Evolutionary conservation across 2,113 vertebrate genomes (phyloP).

Genomic region (Bubo bubo): DNA sequence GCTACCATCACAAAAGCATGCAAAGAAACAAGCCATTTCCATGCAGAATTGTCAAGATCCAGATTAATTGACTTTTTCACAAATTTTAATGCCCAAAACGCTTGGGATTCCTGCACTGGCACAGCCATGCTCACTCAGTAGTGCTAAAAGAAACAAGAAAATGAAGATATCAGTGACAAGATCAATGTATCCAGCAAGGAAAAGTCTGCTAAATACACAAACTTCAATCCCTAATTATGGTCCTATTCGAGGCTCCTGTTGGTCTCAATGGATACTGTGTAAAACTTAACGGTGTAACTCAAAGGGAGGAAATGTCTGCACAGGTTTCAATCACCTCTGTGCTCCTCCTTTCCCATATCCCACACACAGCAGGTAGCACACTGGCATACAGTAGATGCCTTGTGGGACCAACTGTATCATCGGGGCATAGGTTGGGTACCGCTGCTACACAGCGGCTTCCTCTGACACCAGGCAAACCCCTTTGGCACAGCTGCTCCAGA

Average conservation of each 20-base stretch:
- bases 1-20: background rate
- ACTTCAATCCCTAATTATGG: background rate
- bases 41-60: background rate
- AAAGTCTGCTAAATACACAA: background rate
- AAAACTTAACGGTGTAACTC: background rate
- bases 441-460: background rate
- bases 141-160: background rate
- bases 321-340: background rate
- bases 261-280: background rate
- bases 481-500: background rate
- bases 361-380: background rate
- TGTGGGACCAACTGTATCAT: background rate
- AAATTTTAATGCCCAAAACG: conserved; percentile 65
- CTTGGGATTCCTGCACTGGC: conserved; percentile 60
- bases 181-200: background rate
- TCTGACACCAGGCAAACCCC: background rate
- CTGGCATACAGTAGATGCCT: background rate
- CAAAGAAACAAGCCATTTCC: background rate
- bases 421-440: background rate
- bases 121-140: accelerated
- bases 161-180: background rate
- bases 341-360: background rate
- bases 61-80: background rate
- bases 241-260: background rate
- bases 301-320: background rate